Evolutionary conservation across 2,797 vertebrate genomes (phyloP).

Genomic region (Euphonia xanthogaster): DNA sequence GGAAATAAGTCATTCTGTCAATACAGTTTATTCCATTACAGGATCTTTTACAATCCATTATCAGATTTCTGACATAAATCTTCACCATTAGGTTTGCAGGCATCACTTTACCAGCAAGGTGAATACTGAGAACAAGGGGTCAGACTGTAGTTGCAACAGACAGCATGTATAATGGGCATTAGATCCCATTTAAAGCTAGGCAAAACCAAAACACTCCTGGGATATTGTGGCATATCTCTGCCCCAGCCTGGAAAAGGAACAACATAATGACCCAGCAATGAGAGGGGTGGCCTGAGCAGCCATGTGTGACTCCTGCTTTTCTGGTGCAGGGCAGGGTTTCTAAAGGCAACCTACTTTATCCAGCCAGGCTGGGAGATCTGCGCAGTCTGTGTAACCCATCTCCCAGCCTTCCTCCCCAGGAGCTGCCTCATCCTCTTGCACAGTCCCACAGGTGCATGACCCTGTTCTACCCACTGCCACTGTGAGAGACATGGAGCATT

Average conservation of each 20-base stretch:
- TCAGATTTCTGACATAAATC: neutral
- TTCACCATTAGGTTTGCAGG: neutral
- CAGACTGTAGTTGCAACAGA: neutral
- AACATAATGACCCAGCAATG: neutral
- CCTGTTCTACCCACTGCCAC: neutral
- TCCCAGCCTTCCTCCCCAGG: neutral
- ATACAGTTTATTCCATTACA: neutral
- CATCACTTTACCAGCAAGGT: neutral
- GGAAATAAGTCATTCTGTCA: neutral
- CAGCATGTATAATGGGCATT: neutral
- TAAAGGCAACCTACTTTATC: neutral
- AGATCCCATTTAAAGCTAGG: neutral
- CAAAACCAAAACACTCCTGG: neutral
- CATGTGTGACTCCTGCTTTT: neutral
- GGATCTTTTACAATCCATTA: neutral
- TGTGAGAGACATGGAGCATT: neutral
- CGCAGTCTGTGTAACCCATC: neutral
- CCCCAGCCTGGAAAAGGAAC: neutral
- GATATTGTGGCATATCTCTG: neutral
- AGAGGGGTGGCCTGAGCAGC: neutral
- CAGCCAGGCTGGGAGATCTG: neutral
- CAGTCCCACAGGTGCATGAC: fast-evolving
- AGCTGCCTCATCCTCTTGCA: neutral
- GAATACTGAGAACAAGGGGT: neutral
- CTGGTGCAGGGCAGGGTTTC: neutral